phyloP scores from a whole-genome alignment of 2,797 vertebrate genomes.

The Lepilemur ruficaudatus region DNA sequence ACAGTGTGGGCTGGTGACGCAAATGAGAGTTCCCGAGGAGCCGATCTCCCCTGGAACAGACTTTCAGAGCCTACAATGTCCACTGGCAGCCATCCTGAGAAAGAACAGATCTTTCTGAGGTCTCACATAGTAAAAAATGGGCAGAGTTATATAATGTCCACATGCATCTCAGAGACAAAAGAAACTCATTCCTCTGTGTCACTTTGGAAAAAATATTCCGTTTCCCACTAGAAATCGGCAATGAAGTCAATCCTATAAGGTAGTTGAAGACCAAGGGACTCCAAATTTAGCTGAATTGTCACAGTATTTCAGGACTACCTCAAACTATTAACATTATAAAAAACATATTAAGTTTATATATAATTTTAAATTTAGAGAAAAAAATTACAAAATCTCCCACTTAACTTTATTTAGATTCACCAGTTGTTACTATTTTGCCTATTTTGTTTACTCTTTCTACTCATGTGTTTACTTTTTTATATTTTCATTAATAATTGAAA shows the following conservation, averaged over 20 bases:
- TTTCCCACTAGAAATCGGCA: not conserved
- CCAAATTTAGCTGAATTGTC: not conserved
- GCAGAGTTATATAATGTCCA: not conserved
- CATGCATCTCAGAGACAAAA: accelerated
- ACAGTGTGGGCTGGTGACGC: accelerated
- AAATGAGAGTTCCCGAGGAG: not conserved
- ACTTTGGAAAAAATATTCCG: not conserved
- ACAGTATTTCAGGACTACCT: not conserved
- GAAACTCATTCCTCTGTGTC: not conserved
- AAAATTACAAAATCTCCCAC: not conserved
- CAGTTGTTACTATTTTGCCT: not conserved
- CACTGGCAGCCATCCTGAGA: not conserved
- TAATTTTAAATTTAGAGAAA: not conserved
- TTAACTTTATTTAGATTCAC: not conserved
- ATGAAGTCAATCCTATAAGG: not conserved
- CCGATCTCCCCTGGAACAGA: not conserved
- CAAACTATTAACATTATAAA: not conserved
- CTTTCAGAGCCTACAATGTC: not conserved
- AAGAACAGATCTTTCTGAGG: not conserved
- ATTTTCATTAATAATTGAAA: not conserved
- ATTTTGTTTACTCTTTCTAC: not conserved
- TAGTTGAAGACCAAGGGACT: not conserved
- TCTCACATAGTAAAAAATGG: not conserved
- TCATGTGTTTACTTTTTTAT: not conserved
- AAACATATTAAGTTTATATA: not conserved